Evolutionary conservation across 1,140 invertebrate genomes (phyloP).

Genomic region (Asobara japonica): DNA sequence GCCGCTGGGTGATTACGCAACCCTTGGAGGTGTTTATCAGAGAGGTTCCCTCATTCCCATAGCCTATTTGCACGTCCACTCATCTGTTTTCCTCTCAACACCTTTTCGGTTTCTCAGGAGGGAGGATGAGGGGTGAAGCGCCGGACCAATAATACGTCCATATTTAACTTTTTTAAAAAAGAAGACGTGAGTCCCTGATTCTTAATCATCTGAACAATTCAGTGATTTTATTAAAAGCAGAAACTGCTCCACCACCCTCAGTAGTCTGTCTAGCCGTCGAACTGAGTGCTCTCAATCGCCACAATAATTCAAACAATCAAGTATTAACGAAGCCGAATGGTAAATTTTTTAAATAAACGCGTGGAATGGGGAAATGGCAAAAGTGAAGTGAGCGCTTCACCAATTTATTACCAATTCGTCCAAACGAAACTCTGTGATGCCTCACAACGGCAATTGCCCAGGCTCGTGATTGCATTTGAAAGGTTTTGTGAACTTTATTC

Average conservation of each 20-base stretch:
- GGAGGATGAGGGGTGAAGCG: not conserved
- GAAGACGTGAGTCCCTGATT: not conserved
- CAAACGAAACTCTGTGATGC: not conserved
- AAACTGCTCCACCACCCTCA: too few species aligned
- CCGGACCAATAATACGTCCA: too few species aligned
- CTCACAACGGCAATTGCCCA: not conserved
- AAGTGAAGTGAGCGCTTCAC: not conserved
- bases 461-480: slow-evolving; percentile 14
- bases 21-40: slow-evolving; percentile 46
- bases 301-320: slow-evolving; percentile 12
- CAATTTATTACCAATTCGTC: not conserved
- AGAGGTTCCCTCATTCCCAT: slow-evolving; percentile 16
- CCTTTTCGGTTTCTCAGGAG: not conserved
- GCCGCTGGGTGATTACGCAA: slow-evolving; percentile 45
- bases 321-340: not conserved
- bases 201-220: not conserved
- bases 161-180: not conserved
- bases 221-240: too few species aligned
- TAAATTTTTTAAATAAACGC: not conserved
- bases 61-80: not conserved
- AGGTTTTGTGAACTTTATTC: slow-evolving; percentile 12
- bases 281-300: not conserved
- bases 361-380: not conserved
- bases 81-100: not conserved
- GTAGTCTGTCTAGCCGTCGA: not conserved